Percentiles rank a stretch among this genome's conserved stretches.
Evolutionary conservation across 2,797 vertebrate species (phyloP).

Genomic region (Geotrypetes seraphini): DNA sequence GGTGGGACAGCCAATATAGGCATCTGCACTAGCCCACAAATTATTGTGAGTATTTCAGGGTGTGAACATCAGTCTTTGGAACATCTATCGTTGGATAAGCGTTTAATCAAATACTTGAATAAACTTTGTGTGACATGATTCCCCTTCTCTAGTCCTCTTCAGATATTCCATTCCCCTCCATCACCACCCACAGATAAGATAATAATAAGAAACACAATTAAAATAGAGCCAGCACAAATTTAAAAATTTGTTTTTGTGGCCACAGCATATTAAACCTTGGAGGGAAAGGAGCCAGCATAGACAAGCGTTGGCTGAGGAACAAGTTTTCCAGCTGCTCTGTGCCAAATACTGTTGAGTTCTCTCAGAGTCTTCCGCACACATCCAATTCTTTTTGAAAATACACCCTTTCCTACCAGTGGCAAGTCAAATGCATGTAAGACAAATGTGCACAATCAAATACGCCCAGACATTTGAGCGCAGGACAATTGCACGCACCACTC

Average conservation of each 20-base stretch:
- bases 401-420: background rate
- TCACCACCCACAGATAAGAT: no score
- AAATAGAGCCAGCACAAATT: conserved; percentile 11
- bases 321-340: conserved; percentile 17
- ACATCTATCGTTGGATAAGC: no score
- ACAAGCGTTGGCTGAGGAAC: conserved; percentile 28
- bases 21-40: no score
- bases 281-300: conserved; percentile 2
- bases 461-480: no score
- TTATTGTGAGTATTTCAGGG: no score
- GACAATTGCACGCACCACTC: no score
- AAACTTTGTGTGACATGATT: background rate
- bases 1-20: no score
- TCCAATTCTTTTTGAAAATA: background rate
- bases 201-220: conserved; percentile 1
- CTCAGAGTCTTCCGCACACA: background rate
- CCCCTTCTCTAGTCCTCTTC: no score
- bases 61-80: rapidly evolving
- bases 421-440: no score
- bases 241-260: conserved; percentile 3
- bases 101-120: no score
- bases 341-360: conserved; percentile 22
- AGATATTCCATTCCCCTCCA: no score
- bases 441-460: no score
- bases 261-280: rapidly evolving